A percentile compares a stretch with the other conserved stretches of the same genome.
Evolutionary conservation across 2,888 invertebrate genomes (phyloP).

Genomic region (Stomorhina lunata): DNA sequence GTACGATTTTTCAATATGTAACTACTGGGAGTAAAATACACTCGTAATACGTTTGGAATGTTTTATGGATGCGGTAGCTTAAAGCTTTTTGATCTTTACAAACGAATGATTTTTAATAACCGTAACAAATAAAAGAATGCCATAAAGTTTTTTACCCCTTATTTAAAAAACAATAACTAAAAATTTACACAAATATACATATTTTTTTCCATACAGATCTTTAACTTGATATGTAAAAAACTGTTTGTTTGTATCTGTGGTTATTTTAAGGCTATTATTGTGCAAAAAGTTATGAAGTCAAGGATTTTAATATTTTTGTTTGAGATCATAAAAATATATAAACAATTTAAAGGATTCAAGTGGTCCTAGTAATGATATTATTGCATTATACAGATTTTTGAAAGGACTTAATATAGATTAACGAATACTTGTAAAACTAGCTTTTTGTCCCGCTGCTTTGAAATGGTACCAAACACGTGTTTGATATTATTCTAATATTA

Average conservation of each 20-base stretch:
- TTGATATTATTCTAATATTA: too few species aligned
- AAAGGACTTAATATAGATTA: too few species aligned
- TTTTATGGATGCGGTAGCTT: constrained; percentile 58
- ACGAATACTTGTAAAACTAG: too few species aligned
- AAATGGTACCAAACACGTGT: too few species aligned
- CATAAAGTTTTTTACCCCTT: constrained; percentile 54
- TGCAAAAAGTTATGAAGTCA: constrained; percentile 54
- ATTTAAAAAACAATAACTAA: constrained; percentile 43
- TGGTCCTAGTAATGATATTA: neutral
- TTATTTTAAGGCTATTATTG: neutral
- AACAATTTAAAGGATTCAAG: neutral
- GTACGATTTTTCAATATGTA: neutral
- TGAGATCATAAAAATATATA: constrained; percentile 20
- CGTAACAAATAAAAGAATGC: constrained; percentile 68
- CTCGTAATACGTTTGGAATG: constrained; percentile 53
- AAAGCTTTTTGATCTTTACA: constrained; percentile 78
- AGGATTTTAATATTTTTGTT: constrained; percentile 18
- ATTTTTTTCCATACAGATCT: neutral
- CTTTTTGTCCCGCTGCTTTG: too few species aligned
- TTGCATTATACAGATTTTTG: too few species aligned
- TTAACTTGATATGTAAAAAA: neutral
- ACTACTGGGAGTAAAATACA: constrained; percentile 31
- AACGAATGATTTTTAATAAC: constrained; percentile 78
- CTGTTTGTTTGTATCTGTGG: neutral
- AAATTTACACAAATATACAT: neutral